A percentile compares a stretch with the other conserved stretches of the same genome.
phyloP scores from a whole-genome alignment of 2,888 invertebrate genomes.

The Melipona bicolor region DNA sequence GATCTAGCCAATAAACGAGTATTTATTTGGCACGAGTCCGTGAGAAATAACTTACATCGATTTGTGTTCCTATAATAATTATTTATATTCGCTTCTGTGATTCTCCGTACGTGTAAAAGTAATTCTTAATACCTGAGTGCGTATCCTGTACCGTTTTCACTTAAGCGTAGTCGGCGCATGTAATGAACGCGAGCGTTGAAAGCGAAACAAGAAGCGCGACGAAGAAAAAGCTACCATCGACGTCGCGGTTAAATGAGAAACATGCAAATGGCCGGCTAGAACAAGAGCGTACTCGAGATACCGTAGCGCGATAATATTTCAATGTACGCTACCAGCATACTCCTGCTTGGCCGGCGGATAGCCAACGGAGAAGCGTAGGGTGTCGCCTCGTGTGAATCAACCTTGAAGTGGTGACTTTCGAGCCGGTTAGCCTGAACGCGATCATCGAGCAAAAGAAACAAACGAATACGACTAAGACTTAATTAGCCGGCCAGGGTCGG shows the following conservation, averaged over 20 bases:
- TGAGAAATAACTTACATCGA: too few species aligned
- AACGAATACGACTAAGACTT: conserved; percentile 70
- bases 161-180: background rate
- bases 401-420: conserved; percentile 67
- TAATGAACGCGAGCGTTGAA: conserved; percentile 2
- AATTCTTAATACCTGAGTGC: background rate
- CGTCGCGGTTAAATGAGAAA: conserved; percentile 35
- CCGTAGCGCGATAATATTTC: conserved; percentile 52
- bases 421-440: conserved; percentile 63
- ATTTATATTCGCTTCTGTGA: background rate
- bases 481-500: conserved; percentile 70
- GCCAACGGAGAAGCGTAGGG: conserved; percentile 17
- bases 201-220: conserved; percentile 26
- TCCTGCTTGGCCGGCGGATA: background rate
- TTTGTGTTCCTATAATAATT: background rate
- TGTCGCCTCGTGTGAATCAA: conserved; percentile 62
- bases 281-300: conserved; percentile 51
- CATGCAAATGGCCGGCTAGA: conserved; percentile 46
- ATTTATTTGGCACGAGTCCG: too few species aligned
- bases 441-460: conserved; percentile 66
- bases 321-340: conserved; percentile 34
- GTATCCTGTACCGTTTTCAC: background rate
- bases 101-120: background rate
- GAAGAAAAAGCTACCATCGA: conserved; percentile 18
- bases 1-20: too few species aligned